Base-by-base conservation (phyloP, 2,888 invertebrate species). In the Eumerus sabulonum region DNA sequence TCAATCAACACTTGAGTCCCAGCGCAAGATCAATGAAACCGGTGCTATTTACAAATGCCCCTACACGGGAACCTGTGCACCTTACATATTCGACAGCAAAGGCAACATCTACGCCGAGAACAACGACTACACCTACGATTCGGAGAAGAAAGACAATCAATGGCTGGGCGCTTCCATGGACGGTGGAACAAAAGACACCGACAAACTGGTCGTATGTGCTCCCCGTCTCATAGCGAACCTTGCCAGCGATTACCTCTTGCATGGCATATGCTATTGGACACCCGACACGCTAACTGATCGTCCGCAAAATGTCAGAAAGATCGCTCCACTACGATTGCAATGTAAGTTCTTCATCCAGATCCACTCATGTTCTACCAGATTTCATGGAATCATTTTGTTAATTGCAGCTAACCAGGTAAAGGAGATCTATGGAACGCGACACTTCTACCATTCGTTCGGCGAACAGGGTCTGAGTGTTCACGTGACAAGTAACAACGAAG, bases 31-130 rank as follows among this genome's bases (percentile, higher is more conserved):
- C 1, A 85, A 86, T 50, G 90, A 91, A 84, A 90, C 91, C 3
- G 92, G 92, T n/a, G 89, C 90, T 13, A 87, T 90, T n/a, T 91
- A 90, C 84, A 88, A 89, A 40, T 92, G 92, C 70, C 84, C 85
- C 3, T 81, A 87, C 7, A 83, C 77, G 1, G 83, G 84, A 1
- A 76, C 79, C n/a, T 91, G 90, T 84, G 82, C 76, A 48, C 88
- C 88, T 4, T 88, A 87, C 57, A 82, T 88, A 2, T 86, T 90
- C 67, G 90, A 90, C 66, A 64, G 83, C 0, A 82, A 83, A 1
- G 90, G 90, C 56, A 87, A 88, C 67, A 66, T 82, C 17, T 83
- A 85, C 51, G 82, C 84, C 0, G 84, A 85, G 73, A 64, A 67
- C 7, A 86, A 70, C 45, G 88, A 86, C 0, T 87, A 86, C 71